phyloP scores from a whole-genome alignment of 2,113 vertebrate species.

The Pseudopodoces humilis region DNA sequence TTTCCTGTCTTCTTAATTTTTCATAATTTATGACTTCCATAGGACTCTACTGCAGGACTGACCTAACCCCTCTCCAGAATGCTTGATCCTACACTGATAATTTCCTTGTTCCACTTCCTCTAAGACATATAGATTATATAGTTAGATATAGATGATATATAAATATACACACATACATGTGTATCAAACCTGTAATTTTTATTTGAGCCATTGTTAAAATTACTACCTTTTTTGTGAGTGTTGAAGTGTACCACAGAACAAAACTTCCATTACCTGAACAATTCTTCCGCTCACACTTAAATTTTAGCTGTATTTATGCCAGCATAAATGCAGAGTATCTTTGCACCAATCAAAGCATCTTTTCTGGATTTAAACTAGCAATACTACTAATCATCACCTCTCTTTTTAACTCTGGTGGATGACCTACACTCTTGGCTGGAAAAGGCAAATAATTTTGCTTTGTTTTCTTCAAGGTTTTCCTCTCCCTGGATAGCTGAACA shows the following conservation, averaged over 20 bases:
- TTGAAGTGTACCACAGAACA: neutral
- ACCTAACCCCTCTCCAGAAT: neutral
- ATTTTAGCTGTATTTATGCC: neutral
- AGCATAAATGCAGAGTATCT: neutral
- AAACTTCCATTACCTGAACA: neutral
- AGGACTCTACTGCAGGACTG: neutral
- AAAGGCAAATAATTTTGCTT: neutral
- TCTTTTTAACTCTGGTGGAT: neutral
- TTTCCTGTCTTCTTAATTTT: neutral
- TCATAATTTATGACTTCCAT: neutral
- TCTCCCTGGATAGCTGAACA: neutral
- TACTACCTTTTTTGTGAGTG: neutral
- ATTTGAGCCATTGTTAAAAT: neutral
- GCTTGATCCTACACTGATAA: neutral
- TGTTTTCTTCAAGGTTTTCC: neutral
- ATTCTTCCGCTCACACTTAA: neutral
- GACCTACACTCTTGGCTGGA: neutral
- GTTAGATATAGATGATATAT: neutral
- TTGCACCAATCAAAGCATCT: neutral
- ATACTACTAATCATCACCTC: neutral
- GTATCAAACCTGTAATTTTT: neutral
- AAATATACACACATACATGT: rapidly evolving
- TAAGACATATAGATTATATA: neutral
- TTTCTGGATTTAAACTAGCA: neutral
- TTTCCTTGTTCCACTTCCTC: neutral